A percentile compares a stretch with the other conserved stretches of the same genome.
These are phyloP conservation scores for Drosophila limbata DNA, from an alignment of 2,888 invertebrate genomes.

Conservation along the genomic window DNA sequence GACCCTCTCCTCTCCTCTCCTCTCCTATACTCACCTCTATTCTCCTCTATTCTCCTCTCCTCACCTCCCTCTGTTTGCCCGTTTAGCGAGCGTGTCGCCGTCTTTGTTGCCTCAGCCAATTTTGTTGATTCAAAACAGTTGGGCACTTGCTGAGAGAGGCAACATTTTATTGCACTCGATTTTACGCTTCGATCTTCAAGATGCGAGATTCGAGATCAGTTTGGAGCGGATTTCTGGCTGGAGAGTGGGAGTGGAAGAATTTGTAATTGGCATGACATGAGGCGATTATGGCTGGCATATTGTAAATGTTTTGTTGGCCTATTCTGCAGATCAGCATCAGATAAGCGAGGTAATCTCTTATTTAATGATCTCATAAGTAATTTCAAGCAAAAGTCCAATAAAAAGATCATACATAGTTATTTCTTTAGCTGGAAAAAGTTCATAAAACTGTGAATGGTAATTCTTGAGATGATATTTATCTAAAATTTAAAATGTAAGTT, in stretches of 20 bases:
- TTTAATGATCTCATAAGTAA: constrained; percentile 7
- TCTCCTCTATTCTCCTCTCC: neutral
- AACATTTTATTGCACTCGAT: constrained; percentile 75
- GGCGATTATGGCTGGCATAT: constrained; percentile 56
- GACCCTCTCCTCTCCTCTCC: neutral
- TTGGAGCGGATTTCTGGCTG: constrained; percentile 31
- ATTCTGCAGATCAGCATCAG: constrained; percentile 40
- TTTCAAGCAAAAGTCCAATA: neutral
- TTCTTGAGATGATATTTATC: too few species aligned
- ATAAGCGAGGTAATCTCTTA: constrained; percentile 24
- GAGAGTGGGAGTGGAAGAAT: constrained; percentile 10
- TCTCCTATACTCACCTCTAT: neutral
- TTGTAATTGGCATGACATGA: constrained; percentile 72
- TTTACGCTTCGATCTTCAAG: constrained; percentile 64
- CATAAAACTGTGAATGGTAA: too few species aligned
- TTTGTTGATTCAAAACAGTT: constrained; percentile 58
- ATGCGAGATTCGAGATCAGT: constrained; percentile 22
- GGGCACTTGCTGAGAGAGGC: constrained; percentile 66
- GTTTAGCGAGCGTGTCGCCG: constrained; percentile 57
- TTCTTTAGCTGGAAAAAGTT: neutral
- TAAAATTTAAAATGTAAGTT: too few species aligned
- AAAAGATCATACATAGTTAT: neutral
- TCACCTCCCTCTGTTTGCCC: constrained; percentile 2
- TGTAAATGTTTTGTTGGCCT: constrained; percentile 36
- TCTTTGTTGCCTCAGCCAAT: constrained; percentile 52